Conservation (phyloP, 2,113 vertebrate species). For the Vombatus ursinus region DNA sequence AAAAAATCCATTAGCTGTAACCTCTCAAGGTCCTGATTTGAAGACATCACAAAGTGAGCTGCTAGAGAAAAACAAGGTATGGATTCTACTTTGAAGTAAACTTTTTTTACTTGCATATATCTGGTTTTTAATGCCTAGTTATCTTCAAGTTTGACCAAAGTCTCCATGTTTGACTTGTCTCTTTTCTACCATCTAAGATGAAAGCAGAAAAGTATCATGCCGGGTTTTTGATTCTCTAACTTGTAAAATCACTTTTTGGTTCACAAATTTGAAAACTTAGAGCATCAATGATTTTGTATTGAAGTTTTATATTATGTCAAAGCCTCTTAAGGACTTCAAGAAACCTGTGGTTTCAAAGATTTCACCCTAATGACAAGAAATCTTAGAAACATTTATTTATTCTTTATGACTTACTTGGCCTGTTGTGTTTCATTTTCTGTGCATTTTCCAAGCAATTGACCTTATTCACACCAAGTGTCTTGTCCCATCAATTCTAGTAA, state of each 20-base stretch:
- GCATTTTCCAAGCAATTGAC: constrained; percentile 1
- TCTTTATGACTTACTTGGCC: neutral
- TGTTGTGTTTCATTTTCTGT: neutral
- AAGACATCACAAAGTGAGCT: constrained; percentile 14
- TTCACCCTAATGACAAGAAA: neutral
- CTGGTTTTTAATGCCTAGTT: fast-evolving
- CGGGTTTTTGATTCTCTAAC: neutral
- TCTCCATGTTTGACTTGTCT: neutral
- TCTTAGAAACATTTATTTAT: neutral
- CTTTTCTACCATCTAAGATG: neutral
- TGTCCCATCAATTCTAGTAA: neutral
- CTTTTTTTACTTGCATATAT: fast-evolving
- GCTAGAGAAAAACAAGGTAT: constrained; percentile 43
- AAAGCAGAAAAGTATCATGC: neutral
- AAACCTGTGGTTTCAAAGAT: neutral
- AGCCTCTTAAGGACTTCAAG: neutral
- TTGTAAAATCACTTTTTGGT: neutral
- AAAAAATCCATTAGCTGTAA: constrained; percentile 12
- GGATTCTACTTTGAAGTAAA: neutral
- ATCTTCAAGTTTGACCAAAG: neutral
- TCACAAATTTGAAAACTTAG: neutral
- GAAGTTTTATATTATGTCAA: constrained; percentile 1
- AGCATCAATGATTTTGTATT: neutral
- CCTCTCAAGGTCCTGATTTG: neutral
- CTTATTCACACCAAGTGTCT: neutral